phyloP scores from a whole-genome alignment of 2,113 vertebrate species.

The Syrrhaptes paradoxus region DNA sequence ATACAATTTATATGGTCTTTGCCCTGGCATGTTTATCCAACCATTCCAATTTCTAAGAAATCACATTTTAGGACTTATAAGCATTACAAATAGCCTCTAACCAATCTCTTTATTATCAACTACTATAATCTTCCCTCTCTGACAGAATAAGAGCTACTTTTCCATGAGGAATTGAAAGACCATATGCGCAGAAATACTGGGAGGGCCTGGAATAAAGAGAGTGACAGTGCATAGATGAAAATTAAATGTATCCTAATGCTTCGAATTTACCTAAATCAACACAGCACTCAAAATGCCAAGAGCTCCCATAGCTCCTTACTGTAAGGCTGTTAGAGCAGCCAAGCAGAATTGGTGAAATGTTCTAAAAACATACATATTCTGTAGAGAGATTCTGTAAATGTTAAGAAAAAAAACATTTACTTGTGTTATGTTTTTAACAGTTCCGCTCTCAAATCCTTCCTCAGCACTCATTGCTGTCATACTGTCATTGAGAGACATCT shows the following conservation, averaged over 20 bases:
- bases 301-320: neutral
- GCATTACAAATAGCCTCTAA: neutral
- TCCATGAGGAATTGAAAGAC: neutral
- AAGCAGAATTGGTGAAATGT: neutral
- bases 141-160: neutral
- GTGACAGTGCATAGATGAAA: neutral
- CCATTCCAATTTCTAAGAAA: neutral
- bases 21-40: neutral
- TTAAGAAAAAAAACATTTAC: neutral
- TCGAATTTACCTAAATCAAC: constrained; percentile 17
- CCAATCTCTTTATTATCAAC: neutral
- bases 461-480: neutral
- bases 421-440: neutral
- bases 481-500: neutral
- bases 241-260: neutral
- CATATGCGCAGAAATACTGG: constrained; percentile 17
- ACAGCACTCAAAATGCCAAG: neutral
- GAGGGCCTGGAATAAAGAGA: neutral
- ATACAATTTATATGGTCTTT: neutral
- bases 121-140: neutral
- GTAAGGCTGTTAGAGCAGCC: neutral
- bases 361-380: neutral
- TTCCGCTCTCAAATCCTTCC: neutral
- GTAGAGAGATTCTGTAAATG: neutral
- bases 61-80: neutral